Base-by-base conservation (phyloP, 2,113 vertebrate species). In the Thunnus maccoyii region DNA sequence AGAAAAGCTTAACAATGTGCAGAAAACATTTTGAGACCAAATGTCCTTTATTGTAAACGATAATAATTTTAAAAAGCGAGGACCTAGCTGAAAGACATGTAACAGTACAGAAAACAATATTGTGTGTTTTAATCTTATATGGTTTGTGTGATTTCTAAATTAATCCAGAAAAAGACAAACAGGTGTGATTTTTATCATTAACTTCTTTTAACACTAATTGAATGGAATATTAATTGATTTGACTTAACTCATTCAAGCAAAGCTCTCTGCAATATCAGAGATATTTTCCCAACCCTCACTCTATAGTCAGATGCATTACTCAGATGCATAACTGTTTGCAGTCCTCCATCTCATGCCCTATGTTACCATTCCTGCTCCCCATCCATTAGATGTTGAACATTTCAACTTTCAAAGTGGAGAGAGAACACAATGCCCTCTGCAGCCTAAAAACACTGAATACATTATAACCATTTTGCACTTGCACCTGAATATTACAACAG, bases 351-450 rank as follows among this genome's bases (percentile, higher is more conserved):
- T 52, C 18, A 15, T 18, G 41, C 63, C 4, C 54, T 12, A 1
- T 36, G 72, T 54, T 63, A 54, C 41, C 56, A 32, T 55, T 36
- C 46, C 36, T 68, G 70, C 74, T 86, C 57, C 20, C 62, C 51
- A 72, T 88, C 30, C 78, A 93, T 91, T 90, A 89, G 79, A 87
- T 90, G 85, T 83, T 89, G 52, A 93, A 90, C 78, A 84, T 85
- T 89, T 86, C 76, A 89, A 85, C 89, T 86, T 93, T 88, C 70
- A 83, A 84, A 87, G 77, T 87, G 76, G 54, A 85, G 36, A 65
- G 71, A 63, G 71, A 90, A 82, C 82, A 85, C 77, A 82, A 86
- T 84, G 48, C 73, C 74, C 75, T 83, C 82, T 84, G 74, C 72
- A 84, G 71, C 80, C 74, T 72, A 83, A 80, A 85, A 74, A 84